A percentile compares a stretch with the other conserved stretches of the same genome.
phyloP scores from a whole-genome alignment of 2,888 invertebrate genomes.

The Hypsopygia costalis region DNA sequence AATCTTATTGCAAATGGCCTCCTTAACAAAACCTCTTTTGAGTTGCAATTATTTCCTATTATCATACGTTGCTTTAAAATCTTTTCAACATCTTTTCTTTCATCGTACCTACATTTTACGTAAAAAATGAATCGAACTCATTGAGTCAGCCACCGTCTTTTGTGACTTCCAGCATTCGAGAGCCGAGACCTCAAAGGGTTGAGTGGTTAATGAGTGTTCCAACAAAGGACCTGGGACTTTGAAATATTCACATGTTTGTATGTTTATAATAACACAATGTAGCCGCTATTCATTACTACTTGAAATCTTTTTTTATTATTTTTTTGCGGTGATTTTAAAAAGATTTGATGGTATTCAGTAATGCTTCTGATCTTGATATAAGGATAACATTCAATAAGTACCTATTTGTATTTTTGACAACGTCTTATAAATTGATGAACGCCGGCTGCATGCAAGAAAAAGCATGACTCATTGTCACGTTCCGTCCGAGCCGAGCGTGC shows the following conservation, averaged over 20 bases:
- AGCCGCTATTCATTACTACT: slow-evolving; percentile 8
- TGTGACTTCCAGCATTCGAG: slow-evolving; percentile 27
- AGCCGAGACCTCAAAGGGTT: slow-evolving; percentile 43
- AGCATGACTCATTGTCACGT: too few relatives aligned
- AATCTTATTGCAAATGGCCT: too few relatives aligned
- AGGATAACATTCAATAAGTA: neutral
- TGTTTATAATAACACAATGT: slow-evolving; percentile 26
- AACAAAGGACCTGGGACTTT: slow-evolving; percentile 30
- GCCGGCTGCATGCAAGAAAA: too few relatives aligned
- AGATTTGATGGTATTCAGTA: neutral
- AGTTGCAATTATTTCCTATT: too few relatives aligned
- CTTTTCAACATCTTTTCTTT: too few relatives aligned
- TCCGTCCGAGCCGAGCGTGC: too few relatives aligned
- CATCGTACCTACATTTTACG: neutral
- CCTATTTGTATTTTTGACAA: too few relatives aligned
- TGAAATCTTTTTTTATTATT: slow-evolving; percentile 3
- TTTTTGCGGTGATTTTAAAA: slow-evolving; percentile 1
- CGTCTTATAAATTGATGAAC: too few relatives aligned
- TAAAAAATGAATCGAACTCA: slow-evolving; percentile 19
- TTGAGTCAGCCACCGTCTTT: slow-evolving; percentile 46
- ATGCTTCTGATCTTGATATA: neutral
- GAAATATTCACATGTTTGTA: slow-evolving; percentile 17
- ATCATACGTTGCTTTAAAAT: too few relatives aligned
- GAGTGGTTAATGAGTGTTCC: slow-evolving; percentile 50
- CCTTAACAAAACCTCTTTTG: too few relatives aligned